A percentile compares a stretch with the other conserved stretches of the same genome.
phyloP scores from a whole-genome alignment of 2,797 vertebrate genomes.

The Mormyrus hasselquistii region DNA sequence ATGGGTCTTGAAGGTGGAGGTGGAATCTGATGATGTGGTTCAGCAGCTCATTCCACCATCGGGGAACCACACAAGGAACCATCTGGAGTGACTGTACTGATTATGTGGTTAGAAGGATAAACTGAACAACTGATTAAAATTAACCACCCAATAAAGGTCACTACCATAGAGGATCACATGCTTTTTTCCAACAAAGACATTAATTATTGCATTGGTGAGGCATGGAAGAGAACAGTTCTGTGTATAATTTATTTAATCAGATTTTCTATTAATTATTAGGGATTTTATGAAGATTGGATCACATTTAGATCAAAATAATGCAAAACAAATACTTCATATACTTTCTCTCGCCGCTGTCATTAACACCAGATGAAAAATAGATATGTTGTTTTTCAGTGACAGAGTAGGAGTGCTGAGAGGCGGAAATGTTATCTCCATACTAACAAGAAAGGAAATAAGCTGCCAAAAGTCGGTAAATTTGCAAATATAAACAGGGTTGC shows the following conservation, averaged over 20 bases:
- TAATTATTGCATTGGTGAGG: neutral
- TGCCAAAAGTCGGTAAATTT: neutral
- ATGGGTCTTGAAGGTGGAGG: neutral
- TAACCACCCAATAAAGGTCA: neutral
- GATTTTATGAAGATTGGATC: neutral
- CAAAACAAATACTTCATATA: neutral
- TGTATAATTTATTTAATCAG: neutral
- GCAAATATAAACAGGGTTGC: neutral
- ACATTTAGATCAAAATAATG: neutral
- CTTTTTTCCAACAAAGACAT: neutral
- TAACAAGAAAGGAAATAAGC: neutral
- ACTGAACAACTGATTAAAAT: neutral
- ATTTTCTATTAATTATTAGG: neutral
- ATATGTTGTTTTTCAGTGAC: neutral
- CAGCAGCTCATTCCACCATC: neutral
- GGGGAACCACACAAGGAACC: neutral
- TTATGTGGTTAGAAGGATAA: neutral
- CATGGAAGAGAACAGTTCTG: neutral
- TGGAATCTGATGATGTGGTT: neutral
- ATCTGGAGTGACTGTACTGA: neutral
- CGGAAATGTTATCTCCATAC: neutral
- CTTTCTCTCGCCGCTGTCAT: neutral
- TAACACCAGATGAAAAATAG: neutral
- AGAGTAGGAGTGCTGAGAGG: neutral
- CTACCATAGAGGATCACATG: neutral